Base-by-base conservation (phyloP, 2,113 vertebrate species). In the Ageneiosus marmoratus region DNA sequence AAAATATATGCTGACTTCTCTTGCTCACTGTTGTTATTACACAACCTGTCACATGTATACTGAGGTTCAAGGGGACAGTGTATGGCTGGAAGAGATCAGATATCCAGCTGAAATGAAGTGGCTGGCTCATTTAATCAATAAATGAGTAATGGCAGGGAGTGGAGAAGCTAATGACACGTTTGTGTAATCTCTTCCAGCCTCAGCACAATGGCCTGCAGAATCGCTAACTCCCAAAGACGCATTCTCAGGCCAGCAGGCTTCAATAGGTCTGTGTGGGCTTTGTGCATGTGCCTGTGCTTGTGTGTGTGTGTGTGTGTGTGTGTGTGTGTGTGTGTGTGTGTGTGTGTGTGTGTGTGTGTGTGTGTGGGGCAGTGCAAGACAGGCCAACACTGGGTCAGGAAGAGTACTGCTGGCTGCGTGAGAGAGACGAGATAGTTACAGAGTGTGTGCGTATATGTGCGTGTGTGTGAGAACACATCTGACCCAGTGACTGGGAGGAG, bases 121-220 rank as follows among this genome's bases (percentile, higher is more conserved):
- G 60, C 79, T 58, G 51, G 72, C 74, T 75, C 81, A 50, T 77
- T 82, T 79, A 86, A 74, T 86, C 79, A 82, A 79, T 84, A 82
- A 84, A 86, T 86, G 65, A 79, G 80, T 55, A 84, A n/a, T 82
- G 75, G 75, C 76, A 55, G 46, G 34, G 74, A 84, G 63, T 34
- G 41, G 27, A 78, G 44, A 48, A 65, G 24, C 77, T 79, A 84
- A 84, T 84, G 82, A 82, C 82, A 79, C 15, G 60, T 81, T 86
- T 60, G 18, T n/a, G 74, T 77, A 84, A 86, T 88, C 58, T 60
- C 79, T 67, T 82, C 79, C 58, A 72, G 56, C 18, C 58, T 13
- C 46, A 72, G 56, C 44, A 79, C 80, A 83, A 86, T 46, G 67
- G 80, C 60, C 29, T 70, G 48, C 65, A 69, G 75, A 77, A 51